Conservation (phyloP, 2,888 invertebrate species). For the Plagodis pulveraria region DNA sequence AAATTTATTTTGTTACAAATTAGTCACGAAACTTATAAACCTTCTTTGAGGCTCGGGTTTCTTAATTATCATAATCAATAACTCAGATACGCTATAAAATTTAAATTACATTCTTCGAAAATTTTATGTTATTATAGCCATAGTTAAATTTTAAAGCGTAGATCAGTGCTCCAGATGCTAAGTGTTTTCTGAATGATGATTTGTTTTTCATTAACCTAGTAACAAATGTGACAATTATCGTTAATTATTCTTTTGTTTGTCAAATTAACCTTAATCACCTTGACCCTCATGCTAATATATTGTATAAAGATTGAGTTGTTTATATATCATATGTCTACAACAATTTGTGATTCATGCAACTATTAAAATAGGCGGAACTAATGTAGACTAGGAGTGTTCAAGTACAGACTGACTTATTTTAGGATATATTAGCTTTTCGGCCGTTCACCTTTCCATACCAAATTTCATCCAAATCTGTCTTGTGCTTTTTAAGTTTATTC, state of each 20-base stretch:
- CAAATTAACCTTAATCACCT: constrained; percentile 58
- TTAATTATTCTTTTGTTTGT: constrained; percentile 41
- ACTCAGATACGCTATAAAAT: constrained; percentile 14
- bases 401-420: too few relatives aligned
- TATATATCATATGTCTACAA: neutral
- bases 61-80: constrained; percentile 12
- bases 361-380: too few relatives aligned
- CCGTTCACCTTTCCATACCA: too few relatives aligned
- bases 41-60: constrained; percentile 5
- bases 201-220: constrained; percentile 58
- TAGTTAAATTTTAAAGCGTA: neutral
- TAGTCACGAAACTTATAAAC: constrained; percentile 21
- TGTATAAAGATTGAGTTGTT: constrained; percentile 5
- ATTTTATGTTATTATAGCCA: neutral
- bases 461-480: too few relatives aligned
- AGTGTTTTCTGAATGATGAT: constrained; percentile 26
- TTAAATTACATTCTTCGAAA: constrained; percentile 10
- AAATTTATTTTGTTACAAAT: constrained; percentile 23
- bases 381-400: too few relatives aligned
- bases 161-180: neutral
- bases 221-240: constrained; percentile 40
- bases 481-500: too few relatives aligned
- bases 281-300: constrained; percentile 22
- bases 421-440: too few relatives aligned
- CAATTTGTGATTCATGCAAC: neutral